These are phyloP conservation scores for Takifugu rubripes DNA, from an alignment of 2,797 vertebrate genomes.

Conservation along the genomic window DNA sequence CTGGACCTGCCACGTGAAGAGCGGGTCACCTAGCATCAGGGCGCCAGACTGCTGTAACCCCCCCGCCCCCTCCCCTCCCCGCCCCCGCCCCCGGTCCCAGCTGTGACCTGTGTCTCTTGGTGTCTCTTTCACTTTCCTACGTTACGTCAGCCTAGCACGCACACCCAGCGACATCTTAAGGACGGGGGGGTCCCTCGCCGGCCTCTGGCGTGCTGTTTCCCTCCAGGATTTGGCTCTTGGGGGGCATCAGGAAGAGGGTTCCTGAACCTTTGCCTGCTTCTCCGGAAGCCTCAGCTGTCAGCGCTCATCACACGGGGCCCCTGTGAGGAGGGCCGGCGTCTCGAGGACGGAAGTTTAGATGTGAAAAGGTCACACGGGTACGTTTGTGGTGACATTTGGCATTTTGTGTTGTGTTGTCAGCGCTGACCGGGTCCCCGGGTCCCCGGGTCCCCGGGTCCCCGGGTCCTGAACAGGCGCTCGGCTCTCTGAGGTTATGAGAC, in stretches of 20 bases:
- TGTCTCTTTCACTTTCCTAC: constrained; percentile 36
- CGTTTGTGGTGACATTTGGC: constrained; percentile 37
- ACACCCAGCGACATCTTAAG: constrained; percentile 33
- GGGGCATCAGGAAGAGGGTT: constrained; percentile 55
- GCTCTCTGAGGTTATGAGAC: too few relatives aligned
- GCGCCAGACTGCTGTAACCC: constrained; percentile 40
- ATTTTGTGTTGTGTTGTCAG: constrained; percentile 46
- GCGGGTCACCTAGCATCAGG: constrained; percentile 51
- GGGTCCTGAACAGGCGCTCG: too few relatives aligned
- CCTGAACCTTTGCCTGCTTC: constrained; percentile 18
- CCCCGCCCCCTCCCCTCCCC: too few relatives aligned
- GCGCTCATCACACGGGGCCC: constrained; percentile 26
- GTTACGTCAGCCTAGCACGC: constrained; percentile 63
- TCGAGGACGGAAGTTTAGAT: constrained; percentile 33
- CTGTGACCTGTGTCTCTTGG: constrained; percentile 39
- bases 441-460: too few relatives aligned
- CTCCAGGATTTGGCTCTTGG: constrained; percentile 36
- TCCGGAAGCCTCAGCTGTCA: constrained; percentile 21
- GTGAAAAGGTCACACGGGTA: constrained; percentile 40
- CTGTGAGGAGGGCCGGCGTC: constrained; percentile 23
- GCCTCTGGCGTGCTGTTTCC: constrained; percentile 45
- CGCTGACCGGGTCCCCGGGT: constrained; percentile 43
- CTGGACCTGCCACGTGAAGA: constrained; percentile 74
- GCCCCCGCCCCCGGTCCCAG: too few relatives aligned
- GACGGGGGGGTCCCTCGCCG: constrained; percentile 38